Percentiles rank a stretch among this genome's conserved stretches.
Evolutionary conservation across 2,888 invertebrate genomes (phyloP).

Genomic region (Rhorus exstirpatorius): DNA sequence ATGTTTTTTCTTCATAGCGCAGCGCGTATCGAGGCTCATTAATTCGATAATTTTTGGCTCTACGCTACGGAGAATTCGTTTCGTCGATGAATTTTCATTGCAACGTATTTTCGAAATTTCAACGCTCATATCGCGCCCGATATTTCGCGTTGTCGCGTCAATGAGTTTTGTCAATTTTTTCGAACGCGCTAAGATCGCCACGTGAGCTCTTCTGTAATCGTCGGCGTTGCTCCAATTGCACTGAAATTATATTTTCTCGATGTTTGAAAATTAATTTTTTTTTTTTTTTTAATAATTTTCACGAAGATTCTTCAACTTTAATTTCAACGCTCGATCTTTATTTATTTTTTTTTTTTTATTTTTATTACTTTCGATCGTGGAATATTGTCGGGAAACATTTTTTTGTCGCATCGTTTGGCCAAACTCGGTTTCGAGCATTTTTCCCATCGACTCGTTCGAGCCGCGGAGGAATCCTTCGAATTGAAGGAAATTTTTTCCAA

Average conservation of each 20-base stretch:
- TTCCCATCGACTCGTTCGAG: slow-evolving; percentile 46
- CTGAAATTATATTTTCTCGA: slow-evolving; percentile 67
- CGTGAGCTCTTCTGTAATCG: slow-evolving; percentile 63
- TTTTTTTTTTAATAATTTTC: not conserved
- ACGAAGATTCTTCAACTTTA: not conserved
- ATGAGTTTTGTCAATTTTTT: slow-evolving; percentile 59
- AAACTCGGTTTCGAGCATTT: slow-evolving; percentile 67
- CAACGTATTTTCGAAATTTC: slow-evolving; percentile 48
- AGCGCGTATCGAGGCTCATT: slow-evolving; percentile 65
- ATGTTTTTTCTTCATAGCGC: slow-evolving; percentile 71
- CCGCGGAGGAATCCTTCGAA: slow-evolving; percentile 26
- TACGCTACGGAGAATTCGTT: slow-evolving; percentile 52
- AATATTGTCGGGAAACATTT: slow-evolving; percentile 37
- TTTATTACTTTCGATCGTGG: slow-evolving; percentile 62
- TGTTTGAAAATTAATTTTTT: not conserved
- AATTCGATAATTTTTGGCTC: slow-evolving; percentile 66
- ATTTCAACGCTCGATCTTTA: not conserved
- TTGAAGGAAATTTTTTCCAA: slow-evolving; percentile 41
- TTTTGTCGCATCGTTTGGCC: slow-evolving; percentile 45
- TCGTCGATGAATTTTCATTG: slow-evolving; percentile 58
- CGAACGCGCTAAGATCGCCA: slow-evolving; percentile 30
- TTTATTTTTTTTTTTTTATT: not conserved
- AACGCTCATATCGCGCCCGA: slow-evolving; percentile 43
- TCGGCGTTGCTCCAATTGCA: slow-evolving; percentile 68
- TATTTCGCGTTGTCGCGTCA: slow-evolving; percentile 38